Evolutionary conservation across 2,113 vertebrate genomes (phyloP), one percentile per base, ranked within the genome.

Genomic region (Centropus unirufus): DNA sequence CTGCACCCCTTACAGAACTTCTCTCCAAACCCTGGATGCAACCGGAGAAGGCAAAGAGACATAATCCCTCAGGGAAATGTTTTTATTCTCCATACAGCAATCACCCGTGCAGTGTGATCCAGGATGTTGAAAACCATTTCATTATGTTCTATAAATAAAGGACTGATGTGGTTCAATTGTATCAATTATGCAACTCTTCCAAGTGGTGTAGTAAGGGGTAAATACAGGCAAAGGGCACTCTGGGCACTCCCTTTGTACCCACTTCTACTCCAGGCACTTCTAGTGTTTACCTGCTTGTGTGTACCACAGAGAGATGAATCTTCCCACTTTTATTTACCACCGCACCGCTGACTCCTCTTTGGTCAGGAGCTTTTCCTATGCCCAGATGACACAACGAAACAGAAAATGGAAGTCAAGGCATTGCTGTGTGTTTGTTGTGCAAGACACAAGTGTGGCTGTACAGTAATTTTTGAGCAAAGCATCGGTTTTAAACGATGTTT

Each of bases 61-160:
- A 30, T 23, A 83, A 72, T 44, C 81, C 91, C 96, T 92, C 6
- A 69, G 83, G 94, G 90, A 94, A 81, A 80, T 67, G 86, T 70
- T 93, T 96, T 97, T 92, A 59, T 89, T 74, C 80, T 94, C 47
- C 23, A 36, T 49, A 94, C 77, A 83, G 90, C 90, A 93, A 86
- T 93, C 90, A 80, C 89, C 90, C 80, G 32, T 96, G 86, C 57
- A 94, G 90, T 1, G 0, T 83, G 92, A 92, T 68, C 89, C 91
- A 75, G 95, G 92, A 93, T 95, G 92, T 74, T 93, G 94, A 95
- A 97, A 95, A 96, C 89, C 91, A 81, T 97, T 95, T 94, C 91
- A 95, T 95, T 96, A 97, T 81, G 92, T 96, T 93, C 95, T 97
- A 95, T 96, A 97, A 95, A 93, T 96, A 94, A 92, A 94, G 77